Base-by-base conservation (phyloP, 1,140 invertebrate species). In the Hycleus cichorii region DNA sequence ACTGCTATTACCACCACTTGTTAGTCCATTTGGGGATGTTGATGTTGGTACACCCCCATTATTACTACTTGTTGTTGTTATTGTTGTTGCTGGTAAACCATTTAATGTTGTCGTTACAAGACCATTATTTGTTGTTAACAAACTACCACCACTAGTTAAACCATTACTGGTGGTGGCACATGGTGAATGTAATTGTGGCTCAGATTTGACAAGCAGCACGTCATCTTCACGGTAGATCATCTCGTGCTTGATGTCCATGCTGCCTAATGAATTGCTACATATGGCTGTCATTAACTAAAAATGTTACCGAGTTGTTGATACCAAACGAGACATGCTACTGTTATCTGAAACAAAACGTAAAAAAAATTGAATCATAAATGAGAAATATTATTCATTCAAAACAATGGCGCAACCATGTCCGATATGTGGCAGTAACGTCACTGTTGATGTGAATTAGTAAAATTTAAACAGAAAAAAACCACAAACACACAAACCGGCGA, bases 241-340 rank as follows among this genome's bases (percentile, higher is more conserved):
- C 46, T 72, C 71, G 64, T 70, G 70, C 63, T 74, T 71, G 58
- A 72, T 57, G 64, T 72, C 70, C 71, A 72, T 72, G 57, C 50
- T 64, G 65, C 42, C 46, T 54, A 57, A 44, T 44, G 52, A 52
- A 49, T 32, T 42, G 51, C 64, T 61, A 47, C 59, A 64, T 58
- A 67, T 63, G 64, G 67, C 62, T 53, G 66, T 68, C 66, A 68
- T 68, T 58, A 58, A 60, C 57, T 47, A 32, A 27, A 39, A 60
- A 32, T 32, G 32, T 63, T 70, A 68, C 60, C 63, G 66, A 32
- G 47, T 51, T 49, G 59, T 58, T 39, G 50, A 54, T 44, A 60
- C 62, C 45, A 61, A 57, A 38, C 58, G 60, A 51, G 58, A 49
- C 65, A 63, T 64, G 39, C 47, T 67, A 64, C 59, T 58, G 58